These are phyloP conservation scores for Acomys russatus DNA, from an alignment of 2,797 vertebrate genomes.

Conservation along the genomic window DNA sequence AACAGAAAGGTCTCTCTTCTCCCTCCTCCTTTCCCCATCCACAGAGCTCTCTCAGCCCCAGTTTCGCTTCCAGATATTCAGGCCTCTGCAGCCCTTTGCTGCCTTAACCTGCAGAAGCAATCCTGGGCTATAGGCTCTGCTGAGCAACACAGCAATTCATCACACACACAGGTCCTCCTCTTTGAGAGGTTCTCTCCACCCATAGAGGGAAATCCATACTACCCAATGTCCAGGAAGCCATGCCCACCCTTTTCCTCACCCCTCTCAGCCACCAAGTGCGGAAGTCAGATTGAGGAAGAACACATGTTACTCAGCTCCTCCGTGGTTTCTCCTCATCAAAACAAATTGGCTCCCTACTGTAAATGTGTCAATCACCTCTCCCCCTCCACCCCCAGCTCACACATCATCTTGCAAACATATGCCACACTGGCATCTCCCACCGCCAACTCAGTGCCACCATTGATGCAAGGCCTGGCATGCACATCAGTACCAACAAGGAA, in stretches of 20 bases:
- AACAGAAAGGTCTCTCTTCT: background rate
- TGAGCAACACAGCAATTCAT: conserved; percentile 74
- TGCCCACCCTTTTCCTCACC: conserved; percentile 44
- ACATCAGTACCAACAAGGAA: background rate
- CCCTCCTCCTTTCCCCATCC: too few relatives aligned
- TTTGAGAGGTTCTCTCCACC: conserved; percentile 54
- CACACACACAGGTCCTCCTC: background rate
- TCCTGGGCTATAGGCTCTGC: background rate
- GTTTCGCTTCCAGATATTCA: conserved; percentile 4
- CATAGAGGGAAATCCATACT: conserved; percentile 80
- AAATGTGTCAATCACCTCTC: conserved; percentile 40
- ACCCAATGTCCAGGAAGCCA: conserved; percentile 60
- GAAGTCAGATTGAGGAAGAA: conserved; percentile 77
- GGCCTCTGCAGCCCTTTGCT: background rate
- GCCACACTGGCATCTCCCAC: background rate
- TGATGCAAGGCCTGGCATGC: background rate
- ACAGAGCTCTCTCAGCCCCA: background rate
- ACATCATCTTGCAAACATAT: background rate
- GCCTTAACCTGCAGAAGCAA: background rate
- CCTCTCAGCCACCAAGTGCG: conserved; percentile 70
- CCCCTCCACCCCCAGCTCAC: background rate
- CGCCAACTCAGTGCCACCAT: background rate
- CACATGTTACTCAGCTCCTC: conserved; percentile 73
- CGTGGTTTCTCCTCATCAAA: conserved; percentile 68
- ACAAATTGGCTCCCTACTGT: conserved; percentile 58